phyloP scores from a whole-genome alignment of 2,888 invertebrate species.

The Eilema caniola region DNA sequence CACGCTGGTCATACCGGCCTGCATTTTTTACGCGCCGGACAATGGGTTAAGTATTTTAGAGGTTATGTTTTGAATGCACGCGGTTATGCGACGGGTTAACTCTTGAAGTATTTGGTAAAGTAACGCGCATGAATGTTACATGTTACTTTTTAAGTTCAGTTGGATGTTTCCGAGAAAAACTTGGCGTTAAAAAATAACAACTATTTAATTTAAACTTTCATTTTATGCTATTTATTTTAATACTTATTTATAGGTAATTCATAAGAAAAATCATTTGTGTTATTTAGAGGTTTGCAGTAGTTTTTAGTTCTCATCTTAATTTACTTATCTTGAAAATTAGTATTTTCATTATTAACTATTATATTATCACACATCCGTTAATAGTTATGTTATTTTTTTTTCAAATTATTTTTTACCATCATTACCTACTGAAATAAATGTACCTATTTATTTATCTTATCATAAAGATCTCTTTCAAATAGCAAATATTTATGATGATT shows the following conservation, averaged over 20 bases:
- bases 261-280: background rate
- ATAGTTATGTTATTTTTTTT: too few relatives aligned
- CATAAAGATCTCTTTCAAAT: background rate
- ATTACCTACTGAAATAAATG: too few relatives aligned
- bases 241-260: background rate
- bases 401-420: too few relatives aligned
- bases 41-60: slow-evolving; percentile 75
- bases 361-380: too few relatives aligned
- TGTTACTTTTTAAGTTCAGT: background rate
- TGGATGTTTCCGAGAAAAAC: background rate
- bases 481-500: background rate
- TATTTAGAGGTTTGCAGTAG: too few relatives aligned
- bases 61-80: slow-evolving; percentile 78
- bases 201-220: too few relatives aligned
- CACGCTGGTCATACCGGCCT: slow-evolving; percentile 61
- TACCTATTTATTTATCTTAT: background rate
- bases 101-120: background rate
- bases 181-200: too few relatives aligned
- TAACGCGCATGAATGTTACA: background rate
- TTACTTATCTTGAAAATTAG: too few relatives aligned
- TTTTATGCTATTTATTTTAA: too few relatives aligned
- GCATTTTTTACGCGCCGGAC: slow-evolving; percentile 80
- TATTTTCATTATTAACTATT: too few relatives aligned
- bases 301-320: too few relatives aligned
- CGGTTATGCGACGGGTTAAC: slow-evolving; percentile 24